Base-by-base conservation (phyloP, 2,888 invertebrate genomes). In the Geotrupes spiniger region DNA sequence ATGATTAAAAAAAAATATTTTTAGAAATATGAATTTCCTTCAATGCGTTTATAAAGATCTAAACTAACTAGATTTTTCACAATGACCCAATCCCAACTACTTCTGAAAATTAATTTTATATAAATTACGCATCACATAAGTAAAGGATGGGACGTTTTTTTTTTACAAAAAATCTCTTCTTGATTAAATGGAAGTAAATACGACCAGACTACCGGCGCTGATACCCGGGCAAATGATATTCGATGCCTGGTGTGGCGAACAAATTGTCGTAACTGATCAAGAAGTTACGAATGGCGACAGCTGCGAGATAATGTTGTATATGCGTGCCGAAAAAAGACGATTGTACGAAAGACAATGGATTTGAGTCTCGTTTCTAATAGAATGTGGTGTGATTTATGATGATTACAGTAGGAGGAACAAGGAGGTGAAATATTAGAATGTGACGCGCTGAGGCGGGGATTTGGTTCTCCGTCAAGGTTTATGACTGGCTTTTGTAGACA, bases 381-480 rank as follows among this genome's bases (percentile, higher is more conserved):
- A 54, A 53, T 49, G 39, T 42, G 16, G n/a, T 8, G 49, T 54
- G 56, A 61, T 61, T 59, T 61, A 59, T 59, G 56, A 49, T 61
- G 61, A 61, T 61, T 61, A 55, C 58, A 42, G 54, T 54, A 56
- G 59, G 61, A 53, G 58, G 58, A 58, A 59, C 60, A 50, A 57
- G 58, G 57, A 57, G 58, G 56, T 61, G 59, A 61, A 59, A 61
- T 61, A 61, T 61, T 61, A 57, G 58, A 59, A 59, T 56, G 59
- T 57, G 58, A 58, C 56, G 56, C 53, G 44, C 42, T 51, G 41
- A 54, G 59, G 57, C 56, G 59, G 56, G 50, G 58, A 45, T 44
- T 51, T 55, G 56, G 54, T 52, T 56, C 50, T 60, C 49, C 52
- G 58, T 60, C 58, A 56, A 49, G 54, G 57, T 54, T 59, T 58